A percentile compares a stretch with the other conserved stretches of the same genome.
Conservation (phyloP, 1,140 invertebrate genomes). For the Aphidius ervi region DNA sequence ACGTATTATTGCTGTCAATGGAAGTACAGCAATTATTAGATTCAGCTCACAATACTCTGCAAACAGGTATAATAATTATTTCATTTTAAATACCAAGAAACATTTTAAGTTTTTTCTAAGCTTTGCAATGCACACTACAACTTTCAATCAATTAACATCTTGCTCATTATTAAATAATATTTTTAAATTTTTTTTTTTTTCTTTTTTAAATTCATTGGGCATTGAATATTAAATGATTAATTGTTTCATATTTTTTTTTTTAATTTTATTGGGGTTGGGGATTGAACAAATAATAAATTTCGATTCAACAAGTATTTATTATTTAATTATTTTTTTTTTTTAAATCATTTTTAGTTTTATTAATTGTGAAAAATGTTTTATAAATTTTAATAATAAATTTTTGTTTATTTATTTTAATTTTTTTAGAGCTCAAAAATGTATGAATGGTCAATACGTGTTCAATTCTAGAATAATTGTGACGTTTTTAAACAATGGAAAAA, state of each 20-base stretch:
- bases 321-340: no score
- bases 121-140: slow-evolving; percentile 31
- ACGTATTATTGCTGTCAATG: slow-evolving; percentile 62
- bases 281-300: no score
- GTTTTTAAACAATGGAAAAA: slow-evolving; percentile 13
- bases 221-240: no score
- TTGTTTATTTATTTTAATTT: slow-evolving; percentile 7
- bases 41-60: slow-evolving; percentile 70
- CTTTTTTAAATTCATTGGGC: no score
- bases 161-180: no score
- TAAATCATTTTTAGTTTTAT: no score
- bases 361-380: not conserved
- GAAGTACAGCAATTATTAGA: slow-evolving; percentile 63
- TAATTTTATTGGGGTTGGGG: no score
- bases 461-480: slow-evolving; percentile 15
- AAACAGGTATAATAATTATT: slow-evolving; percentile 57
- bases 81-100: not conserved
- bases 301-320: no score
- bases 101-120: not conserved
- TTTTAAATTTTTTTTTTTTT: no score
- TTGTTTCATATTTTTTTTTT: no score
- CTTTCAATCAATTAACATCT: not conserved
- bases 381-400: slow-evolving; percentile 2
- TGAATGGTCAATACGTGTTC: slow-evolving; percentile 18
- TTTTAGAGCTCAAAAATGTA: slow-evolving; percentile 20